Percentiles rank a stretch among this genome's conserved stretches.
phyloP scores from a whole-genome alignment of 2,797 vertebrate genomes.

The Knipowitschia caucasica region DNA sequence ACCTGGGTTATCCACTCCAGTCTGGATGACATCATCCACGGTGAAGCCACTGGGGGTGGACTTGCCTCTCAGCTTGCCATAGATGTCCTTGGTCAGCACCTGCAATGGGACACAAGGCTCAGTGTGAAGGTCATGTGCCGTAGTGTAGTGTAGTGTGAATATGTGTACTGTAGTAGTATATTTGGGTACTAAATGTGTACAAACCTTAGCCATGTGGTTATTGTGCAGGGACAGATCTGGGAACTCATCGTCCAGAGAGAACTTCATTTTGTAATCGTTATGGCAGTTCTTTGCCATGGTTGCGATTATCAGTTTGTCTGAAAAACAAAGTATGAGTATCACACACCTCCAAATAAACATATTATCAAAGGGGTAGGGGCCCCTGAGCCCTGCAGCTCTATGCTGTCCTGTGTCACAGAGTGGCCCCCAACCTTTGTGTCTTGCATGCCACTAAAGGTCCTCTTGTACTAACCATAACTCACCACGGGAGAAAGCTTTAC shows the following conservation, averaged over 20 bases:
- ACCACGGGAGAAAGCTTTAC: too few species aligned
- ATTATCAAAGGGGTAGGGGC: too few species aligned
- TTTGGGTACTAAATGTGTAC: not conserved
- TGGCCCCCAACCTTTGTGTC: too few species aligned
- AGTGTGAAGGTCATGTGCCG: not conserved
- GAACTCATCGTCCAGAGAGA: slow-evolving; percentile 81
- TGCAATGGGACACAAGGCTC: slow-evolving; percentile 15
- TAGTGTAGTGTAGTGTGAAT: too few species aligned
- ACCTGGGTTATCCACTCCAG: slow-evolving; percentile 93
- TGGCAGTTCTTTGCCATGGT: slow-evolving; percentile 89
- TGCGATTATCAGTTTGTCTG: slow-evolving; percentile 71
- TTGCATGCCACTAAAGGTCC: too few species aligned
- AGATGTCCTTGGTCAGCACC: slow-evolving; percentile 80
- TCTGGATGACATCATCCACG: slow-evolving; percentile 89
- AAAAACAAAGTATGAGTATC: not conserved
- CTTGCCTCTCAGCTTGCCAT: slow-evolving; percentile 84
- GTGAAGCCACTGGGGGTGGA: slow-evolving; percentile 92
- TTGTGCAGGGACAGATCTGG: slow-evolving; percentile 88
- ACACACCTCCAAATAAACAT: not conserved
- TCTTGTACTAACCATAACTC: too few species aligned
- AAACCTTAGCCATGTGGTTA: slow-evolving; percentile 93
- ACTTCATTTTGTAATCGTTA: slow-evolving; percentile 90
- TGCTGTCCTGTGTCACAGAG: too few species aligned
- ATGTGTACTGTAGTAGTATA: not conserved
- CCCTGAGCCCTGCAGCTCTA: too few species aligned